Conservation (phyloP, 2,888 invertebrate genomes). For the Lasioglossum malachurum region DNA sequence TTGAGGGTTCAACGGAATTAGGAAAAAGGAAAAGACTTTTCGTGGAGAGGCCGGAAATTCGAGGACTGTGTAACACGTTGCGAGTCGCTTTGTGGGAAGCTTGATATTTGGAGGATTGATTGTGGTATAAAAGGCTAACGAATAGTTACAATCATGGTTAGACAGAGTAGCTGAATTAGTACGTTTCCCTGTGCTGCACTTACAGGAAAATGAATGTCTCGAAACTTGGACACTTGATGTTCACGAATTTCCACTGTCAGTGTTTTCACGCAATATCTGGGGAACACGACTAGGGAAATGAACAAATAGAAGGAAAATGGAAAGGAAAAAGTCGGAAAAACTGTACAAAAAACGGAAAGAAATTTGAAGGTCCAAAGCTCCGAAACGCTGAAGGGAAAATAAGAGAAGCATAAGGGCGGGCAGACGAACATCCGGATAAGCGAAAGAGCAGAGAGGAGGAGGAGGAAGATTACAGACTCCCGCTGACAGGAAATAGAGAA, state of each 20-base stretch:
- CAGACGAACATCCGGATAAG: background rate
- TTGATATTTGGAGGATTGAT: background rate
- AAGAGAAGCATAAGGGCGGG: background rate
- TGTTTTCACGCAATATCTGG: too few species aligned
- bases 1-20: background rate
- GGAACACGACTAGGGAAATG: too few species aligned
- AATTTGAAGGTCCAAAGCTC: background rate
- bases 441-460: conserved; percentile 5
- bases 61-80: background rate
- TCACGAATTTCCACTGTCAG: too few species aligned
- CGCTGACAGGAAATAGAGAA: conserved; percentile 63
- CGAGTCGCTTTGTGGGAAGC: too few species aligned
- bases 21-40: background rate
- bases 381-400: background rate
- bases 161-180: background rate
- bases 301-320: too few species aligned
- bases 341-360: background rate
- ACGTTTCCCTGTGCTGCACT: too few species aligned
- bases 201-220: too few species aligned
- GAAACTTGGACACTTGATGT: too few species aligned
- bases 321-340: background rate
- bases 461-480: conserved; percentile 6
- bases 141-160: background rate
- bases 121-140: background rate
- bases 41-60: background rate